Base-by-base conservation (phyloP, 35 echinoderm and acorn worm species). In the Ophioderma brevispina region DNA sequence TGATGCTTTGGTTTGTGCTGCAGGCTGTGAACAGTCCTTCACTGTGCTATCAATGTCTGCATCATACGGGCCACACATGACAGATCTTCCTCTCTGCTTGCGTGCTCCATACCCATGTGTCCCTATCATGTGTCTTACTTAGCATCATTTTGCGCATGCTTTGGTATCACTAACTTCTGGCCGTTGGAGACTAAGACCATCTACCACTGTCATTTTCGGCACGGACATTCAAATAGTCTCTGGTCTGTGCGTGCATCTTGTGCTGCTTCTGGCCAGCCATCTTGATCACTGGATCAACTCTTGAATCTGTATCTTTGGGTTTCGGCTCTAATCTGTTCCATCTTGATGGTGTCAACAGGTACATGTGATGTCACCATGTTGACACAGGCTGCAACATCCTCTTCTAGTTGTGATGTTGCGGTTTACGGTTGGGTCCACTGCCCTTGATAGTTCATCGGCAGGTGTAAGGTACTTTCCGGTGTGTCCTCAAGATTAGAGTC, bases 61-160 rank as follows among this genome's bases (percentile, higher is more conserved):
- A n/a, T n/a, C n/a, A n/a, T n/a, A n/a, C n/a, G n/a, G n/a, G 84
- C 93, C 93, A 95, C 59, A 85, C 38, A 17, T 25, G 46, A 89
- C 36, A 39, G 89, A 81, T 76, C 86, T 63, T 42, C 80, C 90
- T 78, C 90, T 75, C 56, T 81, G 43, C 15, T 84, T 52, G 59
- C 86, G 92, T 37, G 77, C 42, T 87, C 82, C n/a, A 92, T 59
- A 38, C 84, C 84, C 38, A 85, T 8, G 40, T 92, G 76, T 40
- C 41, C 78, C 34, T 92, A n/a, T n/a, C 84, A 40, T 92, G 84
- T n/a, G 81, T 92, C 38, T 92, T 92, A 14, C 10, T 13, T 32
- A 92, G 46, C 90, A 92, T 87, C n/a, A 79, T 40, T 38, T 55
- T 80, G 32, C 90, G 75, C 75, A 81, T 33, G 23, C 21, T 40